Evolutionary conservation across 2,888 invertebrate genomes (phyloP).

Genomic region (Pantelozetes paolii): DNA sequence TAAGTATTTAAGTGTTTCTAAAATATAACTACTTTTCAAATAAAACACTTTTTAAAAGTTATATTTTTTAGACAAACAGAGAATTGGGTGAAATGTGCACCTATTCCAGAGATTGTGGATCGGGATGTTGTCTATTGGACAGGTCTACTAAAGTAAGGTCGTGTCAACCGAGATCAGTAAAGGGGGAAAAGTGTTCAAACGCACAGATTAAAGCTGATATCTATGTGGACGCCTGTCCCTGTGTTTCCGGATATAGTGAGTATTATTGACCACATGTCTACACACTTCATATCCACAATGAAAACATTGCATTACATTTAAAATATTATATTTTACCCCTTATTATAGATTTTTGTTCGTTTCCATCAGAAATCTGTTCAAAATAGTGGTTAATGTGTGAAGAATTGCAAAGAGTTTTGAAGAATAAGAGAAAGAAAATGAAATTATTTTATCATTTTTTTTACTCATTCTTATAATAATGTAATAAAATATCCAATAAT

Average conservation of each 20-base stretch:
- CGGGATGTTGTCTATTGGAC: constrained; percentile 44
- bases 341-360: constrained; percentile 35
- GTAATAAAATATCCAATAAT: no score
- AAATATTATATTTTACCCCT: constrained; percentile 1
- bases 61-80: constrained; percentile 42
- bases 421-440: not conserved
- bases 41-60: no score
- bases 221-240: constrained; percentile 45
- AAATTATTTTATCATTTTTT: no score
- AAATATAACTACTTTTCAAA: no score
- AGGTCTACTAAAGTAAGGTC: constrained; percentile 42
- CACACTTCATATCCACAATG: not conserved
- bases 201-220: constrained; percentile 44
- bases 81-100: constrained; percentile 44
- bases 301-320: not conserved
- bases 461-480: no score
- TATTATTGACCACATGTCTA: not conserved
- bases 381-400: not conserved
- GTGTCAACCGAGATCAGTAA: constrained; percentile 42
- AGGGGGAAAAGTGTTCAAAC: constrained; percentile 43
- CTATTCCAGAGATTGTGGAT: constrained; percentile 43
- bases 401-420: not conserved
- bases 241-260: constrained; percentile 38
- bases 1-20: no score
- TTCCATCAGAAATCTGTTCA: constrained; percentile 38